Percentiles rank a stretch among this genome's conserved stretches.
These are phyloP conservation scores for Tachina fera DNA, from an alignment of 2,888 invertebrate species.

Conservation along the genomic window DNA sequence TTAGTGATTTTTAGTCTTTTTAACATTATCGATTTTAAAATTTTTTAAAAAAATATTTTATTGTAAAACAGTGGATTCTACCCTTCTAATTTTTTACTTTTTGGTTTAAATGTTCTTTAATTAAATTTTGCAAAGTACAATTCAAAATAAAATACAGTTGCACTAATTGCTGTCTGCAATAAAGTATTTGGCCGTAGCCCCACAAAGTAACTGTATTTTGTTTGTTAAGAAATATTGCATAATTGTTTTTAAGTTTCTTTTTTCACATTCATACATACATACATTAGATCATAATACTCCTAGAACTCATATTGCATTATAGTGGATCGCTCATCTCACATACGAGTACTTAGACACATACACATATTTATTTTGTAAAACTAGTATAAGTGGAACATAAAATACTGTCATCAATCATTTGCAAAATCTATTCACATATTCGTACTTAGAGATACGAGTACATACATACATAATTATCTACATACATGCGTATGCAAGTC, in stretches of 20 bases:
- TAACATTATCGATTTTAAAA: constrained; percentile 28
- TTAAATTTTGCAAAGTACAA: constrained; percentile 7
- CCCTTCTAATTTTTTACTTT: constrained; percentile 79
- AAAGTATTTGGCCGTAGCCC: background rate
- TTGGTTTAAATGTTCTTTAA: constrained; percentile 37
- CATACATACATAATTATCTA: too few relatives aligned
- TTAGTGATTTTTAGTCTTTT: constrained; percentile 4
- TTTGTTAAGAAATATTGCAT: background rate
- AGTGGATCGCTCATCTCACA: background rate
- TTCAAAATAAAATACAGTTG: constrained; percentile 43
- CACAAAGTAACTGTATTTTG: constrained; percentile 41
- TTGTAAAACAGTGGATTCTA: constrained; percentile 83
- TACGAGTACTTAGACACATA: too few relatives aligned
- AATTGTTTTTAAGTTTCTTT: constrained; percentile 17
- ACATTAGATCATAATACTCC: background rate
- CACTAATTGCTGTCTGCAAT: too few relatives aligned
- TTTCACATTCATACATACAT: background rate
- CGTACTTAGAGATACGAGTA: background rate
- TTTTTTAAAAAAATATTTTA: constrained; percentile 73
- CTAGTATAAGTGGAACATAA: background rate
- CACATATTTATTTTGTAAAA: background rate
- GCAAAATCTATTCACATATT: background rate
- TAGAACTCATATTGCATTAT: constrained; percentile 5
- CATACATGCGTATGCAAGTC: background rate
- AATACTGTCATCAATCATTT: constrained; percentile 1